These are phyloP conservation scores for Drosophila buzzatii DNA, from an alignment of 2,888 invertebrate species.

Conservation along the genomic window DNA sequence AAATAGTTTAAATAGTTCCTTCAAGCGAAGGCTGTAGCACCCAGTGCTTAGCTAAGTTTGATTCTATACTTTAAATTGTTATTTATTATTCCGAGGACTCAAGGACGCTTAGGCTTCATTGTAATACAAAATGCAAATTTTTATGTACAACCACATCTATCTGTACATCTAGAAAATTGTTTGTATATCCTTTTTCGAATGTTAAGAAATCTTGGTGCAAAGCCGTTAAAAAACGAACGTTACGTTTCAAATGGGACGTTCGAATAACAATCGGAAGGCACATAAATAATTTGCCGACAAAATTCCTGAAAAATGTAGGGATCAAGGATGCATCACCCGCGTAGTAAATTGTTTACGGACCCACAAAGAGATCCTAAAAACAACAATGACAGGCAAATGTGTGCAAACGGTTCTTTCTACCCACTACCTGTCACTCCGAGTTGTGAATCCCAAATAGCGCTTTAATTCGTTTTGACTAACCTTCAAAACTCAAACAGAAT, in stretches of 20 bases:
- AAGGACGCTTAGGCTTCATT: no score
- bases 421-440: slow-evolving; percentile 63
- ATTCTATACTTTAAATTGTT: no score
- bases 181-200: not conserved
- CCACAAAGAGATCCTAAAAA: slow-evolving; percentile 58
- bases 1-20: no score
- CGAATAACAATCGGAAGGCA: slow-evolving; percentile 61
- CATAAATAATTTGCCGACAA: slow-evolving; percentile 65
- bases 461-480: slow-evolving; percentile 80
- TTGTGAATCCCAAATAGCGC: slow-evolving; percentile 65
- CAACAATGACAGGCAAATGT: slow-evolving; percentile 70
- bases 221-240: slow-evolving; percentile 53
- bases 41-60: no score
- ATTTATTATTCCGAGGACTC: no score
- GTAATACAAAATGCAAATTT: no score
- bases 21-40: no score
- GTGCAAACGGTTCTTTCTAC: slow-evolving; percentile 25
- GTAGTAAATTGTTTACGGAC: slow-evolving; percentile 67
- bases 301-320: slow-evolving; percentile 63
- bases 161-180: not conserved
- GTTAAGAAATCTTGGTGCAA: slow-evolving; percentile 7
- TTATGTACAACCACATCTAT: no score
- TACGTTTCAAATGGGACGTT: slow-evolving; percentile 27
- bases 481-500: slow-evolving; percentile 61
- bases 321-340: slow-evolving; percentile 42